A percentile compares a stretch with the other conserved stretches of the same genome.
These are phyloP conservation scores for Platorchestia sp. DNA, from an alignment of 1,140 invertebrate genomes.

Conservation along the genomic window DNA sequence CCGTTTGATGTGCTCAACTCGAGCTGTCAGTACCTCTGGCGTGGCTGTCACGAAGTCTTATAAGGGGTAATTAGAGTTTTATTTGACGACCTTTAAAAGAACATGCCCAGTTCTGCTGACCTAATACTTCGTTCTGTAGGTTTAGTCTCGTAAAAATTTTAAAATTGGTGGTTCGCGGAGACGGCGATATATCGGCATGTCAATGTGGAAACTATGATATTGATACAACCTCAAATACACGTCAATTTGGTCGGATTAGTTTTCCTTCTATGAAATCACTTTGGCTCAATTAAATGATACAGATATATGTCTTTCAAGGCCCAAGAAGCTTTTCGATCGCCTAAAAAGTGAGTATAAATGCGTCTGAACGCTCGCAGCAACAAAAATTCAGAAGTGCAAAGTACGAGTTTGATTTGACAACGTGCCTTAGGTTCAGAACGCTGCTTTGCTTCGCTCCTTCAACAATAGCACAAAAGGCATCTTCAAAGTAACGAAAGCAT, in stretches of 20 bases:
- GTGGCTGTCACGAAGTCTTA: too few relatives aligned
- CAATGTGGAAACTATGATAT: not conserved
- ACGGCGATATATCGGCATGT: not conserved
- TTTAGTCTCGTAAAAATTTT: not conserved
- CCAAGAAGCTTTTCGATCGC: not conserved
- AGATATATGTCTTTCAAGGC: not conserved
- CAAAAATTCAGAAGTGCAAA: not conserved
- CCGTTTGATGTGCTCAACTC: too few relatives aligned
- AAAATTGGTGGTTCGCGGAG: not conserved
- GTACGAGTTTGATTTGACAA: not conserved
- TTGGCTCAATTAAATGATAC: not conserved
- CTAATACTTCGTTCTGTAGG: not conserved
- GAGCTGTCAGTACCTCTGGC: too few relatives aligned
- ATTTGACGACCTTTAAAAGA: not conserved
- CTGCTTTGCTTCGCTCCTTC: not conserved
- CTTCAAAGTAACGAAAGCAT: not conserved
- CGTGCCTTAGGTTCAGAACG: too few relatives aligned
- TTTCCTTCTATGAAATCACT: not conserved
- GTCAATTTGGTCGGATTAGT: too few relatives aligned
- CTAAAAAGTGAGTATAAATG: not conserved
- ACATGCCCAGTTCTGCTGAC: not conserved
- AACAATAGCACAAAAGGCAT: not conserved
- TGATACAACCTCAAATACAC: not conserved
- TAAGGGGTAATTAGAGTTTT: not conserved
- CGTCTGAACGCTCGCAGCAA: too few relatives aligned